Conservation (phyloP, 2,113 vertebrate species). For the Phaethornis superciliosus region DNA sequence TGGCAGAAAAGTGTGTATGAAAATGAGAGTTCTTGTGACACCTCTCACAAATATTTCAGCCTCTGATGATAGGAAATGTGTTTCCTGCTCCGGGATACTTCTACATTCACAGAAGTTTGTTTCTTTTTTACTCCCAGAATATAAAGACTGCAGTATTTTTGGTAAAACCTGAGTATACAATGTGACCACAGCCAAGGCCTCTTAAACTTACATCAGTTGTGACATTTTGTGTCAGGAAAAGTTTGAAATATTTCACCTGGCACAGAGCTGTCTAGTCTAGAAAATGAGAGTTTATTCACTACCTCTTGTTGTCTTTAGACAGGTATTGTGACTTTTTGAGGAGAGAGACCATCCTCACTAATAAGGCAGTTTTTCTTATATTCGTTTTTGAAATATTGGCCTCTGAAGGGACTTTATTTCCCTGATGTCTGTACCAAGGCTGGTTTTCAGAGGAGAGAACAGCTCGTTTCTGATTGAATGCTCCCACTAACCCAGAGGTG, state of each 20-base stretch:
- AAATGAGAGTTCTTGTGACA: background rate
- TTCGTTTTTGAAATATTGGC: slow-evolving; percentile 39
- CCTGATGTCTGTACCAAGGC: background rate
- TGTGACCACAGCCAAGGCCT: background rate
- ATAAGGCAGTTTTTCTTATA: slow-evolving; percentile 56
- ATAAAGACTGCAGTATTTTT: background rate
- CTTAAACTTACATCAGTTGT: slow-evolving; percentile 63
- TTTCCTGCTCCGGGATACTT: background rate
- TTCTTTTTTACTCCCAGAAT: background rate
- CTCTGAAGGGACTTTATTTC: slow-evolving; percentile 52
- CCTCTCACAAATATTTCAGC: background rate
- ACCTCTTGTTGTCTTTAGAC: slow-evolving; percentile 59
- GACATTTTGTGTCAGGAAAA: slow-evolving; percentile 62
- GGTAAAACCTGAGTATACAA: background rate
- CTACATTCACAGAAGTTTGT: background rate
- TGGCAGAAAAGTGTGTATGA: background rate
- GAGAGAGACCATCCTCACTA: slow-evolving; percentile 51
- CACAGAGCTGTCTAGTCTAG: slow-evolving; percentile 57
- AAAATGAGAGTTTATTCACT: slow-evolving; percentile 70
- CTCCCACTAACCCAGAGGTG: background rate
- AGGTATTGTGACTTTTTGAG: slow-evolving; percentile 54
- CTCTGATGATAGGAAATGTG: background rate
- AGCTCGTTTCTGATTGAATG: background rate
- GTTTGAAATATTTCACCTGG: slow-evolving; percentile 65
- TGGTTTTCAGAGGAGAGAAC: background rate